Evolutionary conservation across 2,113 vertebrate species (phyloP).

Genomic region (Hylia prasina): DNA sequence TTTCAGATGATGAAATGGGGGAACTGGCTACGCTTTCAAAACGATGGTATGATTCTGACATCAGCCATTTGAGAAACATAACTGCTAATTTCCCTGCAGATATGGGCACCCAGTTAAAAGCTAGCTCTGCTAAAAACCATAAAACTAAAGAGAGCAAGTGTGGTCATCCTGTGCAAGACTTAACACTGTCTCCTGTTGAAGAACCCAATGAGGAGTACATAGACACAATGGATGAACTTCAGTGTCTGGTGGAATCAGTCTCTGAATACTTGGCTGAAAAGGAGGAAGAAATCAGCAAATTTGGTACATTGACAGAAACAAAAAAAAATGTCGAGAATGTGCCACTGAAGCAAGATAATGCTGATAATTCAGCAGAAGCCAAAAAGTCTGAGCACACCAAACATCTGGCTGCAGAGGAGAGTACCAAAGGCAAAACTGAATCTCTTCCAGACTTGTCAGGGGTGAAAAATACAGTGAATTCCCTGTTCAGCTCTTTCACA

Average conservation of each 20-base stretch:
- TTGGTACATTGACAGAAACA: constrained; percentile 75
- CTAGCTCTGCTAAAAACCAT: constrained; percentile 58
- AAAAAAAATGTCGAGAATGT: constrained; percentile 9
- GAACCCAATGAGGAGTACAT: constrained; percentile 76
- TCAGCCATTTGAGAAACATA: constrained; percentile 19
- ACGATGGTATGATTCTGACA: constrained; percentile 27
- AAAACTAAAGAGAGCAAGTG: constrained; percentile 41
- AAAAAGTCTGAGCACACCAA: constrained; percentile 29
- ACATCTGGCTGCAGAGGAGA: constrained; percentile 18
- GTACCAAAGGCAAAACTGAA: constrained; percentile 11
- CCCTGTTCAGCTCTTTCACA: constrained; percentile 80
- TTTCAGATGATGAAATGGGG: constrained; percentile 83
- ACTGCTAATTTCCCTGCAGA: background rate
- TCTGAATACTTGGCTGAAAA: constrained; percentile 93
- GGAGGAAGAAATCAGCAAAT: constrained; percentile 91
- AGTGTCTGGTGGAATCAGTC: constrained; percentile 88
- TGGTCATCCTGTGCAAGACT: constrained; percentile 39
- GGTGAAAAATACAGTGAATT: constrained; percentile 84
- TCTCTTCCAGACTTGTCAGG: constrained; percentile 73
- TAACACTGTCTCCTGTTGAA: constrained; percentile 68
- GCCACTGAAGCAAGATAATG: constrained; percentile 1
- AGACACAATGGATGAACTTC: constrained; percentile 87
- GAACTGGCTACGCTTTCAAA: constrained; percentile 67
- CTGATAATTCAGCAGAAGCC: constrained; percentile 36
- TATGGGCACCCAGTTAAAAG: constrained; percentile 6